Evolutionary conservation across 2,113 vertebrate species (phyloP).

Genomic region (Sterna hirundo): DNA sequence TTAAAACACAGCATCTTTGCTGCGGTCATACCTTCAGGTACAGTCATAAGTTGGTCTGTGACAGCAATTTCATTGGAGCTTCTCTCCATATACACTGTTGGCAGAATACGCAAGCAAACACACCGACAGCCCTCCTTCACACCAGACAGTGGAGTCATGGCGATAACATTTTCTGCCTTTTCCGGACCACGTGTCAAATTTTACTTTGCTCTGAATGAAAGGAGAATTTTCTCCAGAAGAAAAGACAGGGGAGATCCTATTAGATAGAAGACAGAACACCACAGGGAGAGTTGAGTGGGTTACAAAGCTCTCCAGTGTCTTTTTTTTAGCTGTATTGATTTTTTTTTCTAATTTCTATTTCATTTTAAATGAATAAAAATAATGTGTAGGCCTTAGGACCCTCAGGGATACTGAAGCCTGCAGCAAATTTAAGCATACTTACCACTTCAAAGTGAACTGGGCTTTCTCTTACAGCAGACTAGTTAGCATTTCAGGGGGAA

Average conservation of each 20-base stretch:
- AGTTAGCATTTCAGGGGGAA: background rate
- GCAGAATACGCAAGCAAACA: background rate
- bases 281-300: background rate
- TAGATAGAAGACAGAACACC: background rate
- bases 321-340: background rate
- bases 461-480: background rate
- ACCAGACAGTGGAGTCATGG: background rate
- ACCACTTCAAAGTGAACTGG: constrained; percentile 38
- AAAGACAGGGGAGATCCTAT: background rate
- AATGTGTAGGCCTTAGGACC: constrained; percentile 1
- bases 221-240: background rate
- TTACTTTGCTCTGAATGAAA: background rate
- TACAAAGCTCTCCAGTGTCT: background rate
- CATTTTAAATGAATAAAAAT: constrained; percentile 46
- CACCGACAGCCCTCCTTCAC: background rate
- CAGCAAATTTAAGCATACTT: constrained; percentile 33
- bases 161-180: background rate
- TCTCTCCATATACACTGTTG: background rate
- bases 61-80: background rate
- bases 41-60: background rate
- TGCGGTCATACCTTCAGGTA: background rate
- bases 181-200: background rate
- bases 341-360: background rate
- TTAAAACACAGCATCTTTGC: background rate
- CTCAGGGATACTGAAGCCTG: background rate